These are phyloP conservation scores for Mionectes olivaceus DNA, from an alignment of 2,797 vertebrate species.

Conservation along the genomic window DNA sequence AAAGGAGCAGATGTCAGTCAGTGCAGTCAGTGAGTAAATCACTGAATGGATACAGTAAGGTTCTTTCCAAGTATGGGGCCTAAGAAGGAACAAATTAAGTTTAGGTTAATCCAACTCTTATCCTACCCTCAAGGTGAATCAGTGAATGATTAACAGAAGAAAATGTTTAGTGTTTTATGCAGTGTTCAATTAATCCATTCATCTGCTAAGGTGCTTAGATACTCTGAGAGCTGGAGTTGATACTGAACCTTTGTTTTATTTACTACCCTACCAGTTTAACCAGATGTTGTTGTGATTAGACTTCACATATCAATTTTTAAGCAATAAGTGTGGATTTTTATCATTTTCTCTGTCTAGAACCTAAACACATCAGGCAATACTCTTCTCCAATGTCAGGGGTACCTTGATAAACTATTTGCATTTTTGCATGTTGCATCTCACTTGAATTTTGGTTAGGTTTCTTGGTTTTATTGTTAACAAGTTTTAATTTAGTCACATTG, in stretches of 20 bases:
- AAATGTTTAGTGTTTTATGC: conserved; percentile 43
- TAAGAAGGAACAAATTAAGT: conserved; percentile 39
- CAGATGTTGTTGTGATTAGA: not conserved
- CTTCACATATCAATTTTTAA: not conserved
- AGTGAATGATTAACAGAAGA: conserved; percentile 52
- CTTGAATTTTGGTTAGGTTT: not conserved
- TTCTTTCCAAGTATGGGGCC: not conserved
- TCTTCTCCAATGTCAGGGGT: not conserved
- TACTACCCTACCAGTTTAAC: not conserved
- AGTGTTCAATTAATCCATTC: conserved; percentile 61
- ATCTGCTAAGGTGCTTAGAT: conserved; percentile 45
- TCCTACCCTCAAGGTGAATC: conserved; percentile 61
- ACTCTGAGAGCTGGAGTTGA: not conserved
- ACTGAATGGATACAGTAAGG: not conserved
- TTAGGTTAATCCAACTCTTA: conserved; percentile 43
- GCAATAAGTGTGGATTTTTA: not conserved
- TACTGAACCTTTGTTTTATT: not conserved
- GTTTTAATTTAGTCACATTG: not conserved
- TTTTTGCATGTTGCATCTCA: not conserved
- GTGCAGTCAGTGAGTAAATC: not conserved
- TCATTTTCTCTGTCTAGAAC: not conserved
- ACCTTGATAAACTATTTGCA: not conserved
- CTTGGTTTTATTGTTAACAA: not conserved
- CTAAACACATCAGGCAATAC: not conserved
- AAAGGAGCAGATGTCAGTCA: not conserved